Conservation (phyloP, 1,140 invertebrate genomes). For the Brachionus sp. region DNA sequence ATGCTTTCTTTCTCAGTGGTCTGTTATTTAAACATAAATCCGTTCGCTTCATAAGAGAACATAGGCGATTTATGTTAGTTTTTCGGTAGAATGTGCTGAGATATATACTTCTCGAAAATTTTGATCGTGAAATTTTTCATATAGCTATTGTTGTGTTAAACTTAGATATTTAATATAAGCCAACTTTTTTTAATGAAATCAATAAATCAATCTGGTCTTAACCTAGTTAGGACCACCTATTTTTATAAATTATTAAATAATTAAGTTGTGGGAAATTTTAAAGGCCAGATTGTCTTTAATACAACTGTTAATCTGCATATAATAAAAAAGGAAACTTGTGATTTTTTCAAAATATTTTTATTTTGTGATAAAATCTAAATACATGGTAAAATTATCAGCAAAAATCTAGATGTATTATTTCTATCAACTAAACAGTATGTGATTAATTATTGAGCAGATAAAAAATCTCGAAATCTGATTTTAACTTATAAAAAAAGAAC, state of each 20-base stretch:
- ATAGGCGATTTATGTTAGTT: background rate
- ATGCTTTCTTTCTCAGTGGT: background rate
- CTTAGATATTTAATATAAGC: background rate
- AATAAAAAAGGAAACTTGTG: background rate
- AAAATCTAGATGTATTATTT: background rate
- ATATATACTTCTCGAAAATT: background rate
- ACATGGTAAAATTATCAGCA: background rate
- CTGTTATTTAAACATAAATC: background rate
- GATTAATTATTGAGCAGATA: background rate
- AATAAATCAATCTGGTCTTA: slow-evolving; percentile 4
- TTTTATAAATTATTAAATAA: background rate
- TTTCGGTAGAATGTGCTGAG: background rate
- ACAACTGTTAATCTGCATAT: background rate
- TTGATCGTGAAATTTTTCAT: background rate
- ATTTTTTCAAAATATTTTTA: background rate
- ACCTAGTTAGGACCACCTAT: background rate
- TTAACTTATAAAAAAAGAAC: background rate
- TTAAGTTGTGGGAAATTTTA: background rate
- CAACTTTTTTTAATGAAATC: background rate
- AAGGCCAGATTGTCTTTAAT: background rate
- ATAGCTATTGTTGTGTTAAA: background rate
- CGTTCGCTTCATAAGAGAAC: background rate
- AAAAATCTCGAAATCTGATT: background rate
- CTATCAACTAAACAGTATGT: background rate
- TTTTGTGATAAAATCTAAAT: background rate